phyloP scores from a whole-genome alignment of 1,140 invertebrate genomes.

The Bombus pyrosoma region DNA sequence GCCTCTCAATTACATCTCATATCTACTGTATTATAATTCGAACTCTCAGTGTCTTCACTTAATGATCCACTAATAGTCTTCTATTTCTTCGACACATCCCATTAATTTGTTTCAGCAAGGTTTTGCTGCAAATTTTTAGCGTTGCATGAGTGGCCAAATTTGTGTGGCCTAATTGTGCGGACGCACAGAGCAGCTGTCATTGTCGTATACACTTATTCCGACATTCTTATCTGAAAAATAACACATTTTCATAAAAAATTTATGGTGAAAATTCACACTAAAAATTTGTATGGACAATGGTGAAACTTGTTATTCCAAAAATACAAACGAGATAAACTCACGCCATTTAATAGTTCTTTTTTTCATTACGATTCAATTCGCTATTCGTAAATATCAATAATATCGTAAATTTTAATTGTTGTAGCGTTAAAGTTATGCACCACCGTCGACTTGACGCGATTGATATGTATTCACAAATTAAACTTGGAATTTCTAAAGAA shows the following conservation, averaged over 20 bases:
- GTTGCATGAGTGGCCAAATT: slow-evolving; percentile 80
- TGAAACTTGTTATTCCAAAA: neutral
- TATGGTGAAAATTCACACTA: neutral
- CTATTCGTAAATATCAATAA: too few relatives aligned
- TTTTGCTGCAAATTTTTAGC: slow-evolving; percentile 81
- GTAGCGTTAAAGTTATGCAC: neutral
- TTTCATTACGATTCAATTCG: neutral
- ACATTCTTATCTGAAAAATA: neutral
- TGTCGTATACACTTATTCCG: neutral
- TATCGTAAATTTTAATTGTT: neutral
- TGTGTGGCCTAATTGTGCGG: slow-evolving; percentile 75
- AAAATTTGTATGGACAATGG: neutral
- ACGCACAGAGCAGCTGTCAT: slow-evolving; percentile 81
- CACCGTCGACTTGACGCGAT: neutral
- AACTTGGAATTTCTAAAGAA: neutral
- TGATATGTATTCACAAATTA: neutral
- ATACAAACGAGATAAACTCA: neutral
- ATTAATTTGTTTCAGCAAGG: slow-evolving; percentile 81
- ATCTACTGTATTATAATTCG: slow-evolving; percentile 57
- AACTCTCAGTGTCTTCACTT: slow-evolving; percentile 56
- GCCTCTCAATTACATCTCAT: slow-evolving; percentile 64
- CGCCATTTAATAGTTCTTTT: too few relatives aligned
- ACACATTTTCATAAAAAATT: too few relatives aligned
- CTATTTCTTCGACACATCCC: slow-evolving; percentile 69
- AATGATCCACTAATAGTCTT: slow-evolving; percentile 70